Evolutionary conservation across 2,888 invertebrate species (phyloP), one percentile per base, ranked within the genome.

Genomic region (Monochamus alternatus): DNA sequence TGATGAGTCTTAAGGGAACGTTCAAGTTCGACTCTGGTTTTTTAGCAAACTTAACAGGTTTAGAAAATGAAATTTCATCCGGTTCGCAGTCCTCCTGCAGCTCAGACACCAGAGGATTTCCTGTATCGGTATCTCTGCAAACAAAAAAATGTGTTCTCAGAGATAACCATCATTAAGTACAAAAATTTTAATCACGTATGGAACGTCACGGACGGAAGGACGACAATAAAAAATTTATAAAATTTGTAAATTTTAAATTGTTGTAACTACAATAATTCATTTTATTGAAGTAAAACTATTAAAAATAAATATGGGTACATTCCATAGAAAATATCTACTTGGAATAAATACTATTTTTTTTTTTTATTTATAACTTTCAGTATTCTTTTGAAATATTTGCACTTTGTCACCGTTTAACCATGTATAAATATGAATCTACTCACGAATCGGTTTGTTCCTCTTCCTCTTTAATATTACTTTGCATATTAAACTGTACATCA

Each of bases 11-110:
- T 12, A 78, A 63, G 2, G 81, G 79, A 12, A 74, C 78, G 9
- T 78, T 63, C 31, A 76, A 74, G 12, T 74, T 76, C 1, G 75
- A 80, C 55, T 85, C 86, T 30, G 87, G 77, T 82, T 89, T 88
- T n/a, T 88, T 88, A 1, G 86, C 85, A 38, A 87, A 79, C 64
- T 58, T 89, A 83, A 75, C 73, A 82, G 86, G 78, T 84, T 87
- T 84, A 4, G 85, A 84, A 44, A 81, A 75, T 1, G 84, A 82
- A 5, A 81, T 75, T 78, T 94, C 93, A 63, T 93, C 93, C 0
- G 93, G 93, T 82, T 94, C 94, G 62, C 96, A 89, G 86, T 97
- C 97, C 86, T 97, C 97, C 88, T 95, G 95, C 81, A 95, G 94
- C 67, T 94, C 94, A 38, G 95, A 94, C 0, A 97, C 96, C 85